Conservation (phyloP, 2,797 vertebrate genomes). For the Okamejei kenojei region DNA sequence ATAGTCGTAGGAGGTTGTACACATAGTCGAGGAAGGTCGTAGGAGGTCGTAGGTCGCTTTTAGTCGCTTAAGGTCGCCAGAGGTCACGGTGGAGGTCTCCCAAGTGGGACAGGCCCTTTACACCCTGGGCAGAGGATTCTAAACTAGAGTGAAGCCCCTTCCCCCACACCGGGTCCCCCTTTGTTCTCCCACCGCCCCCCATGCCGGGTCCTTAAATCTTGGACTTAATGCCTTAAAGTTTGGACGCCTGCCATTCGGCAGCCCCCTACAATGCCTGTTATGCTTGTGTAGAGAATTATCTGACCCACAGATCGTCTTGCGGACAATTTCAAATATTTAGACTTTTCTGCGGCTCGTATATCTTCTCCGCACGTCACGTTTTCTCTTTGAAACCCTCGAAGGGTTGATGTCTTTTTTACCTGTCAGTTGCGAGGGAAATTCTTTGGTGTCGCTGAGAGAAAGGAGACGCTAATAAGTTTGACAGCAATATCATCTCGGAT, state of each 20-base stretch:
- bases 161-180: no score
- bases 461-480: not conserved
- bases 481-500: not conserved
- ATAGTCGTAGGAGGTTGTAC: no score
- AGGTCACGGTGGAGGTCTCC: no score
- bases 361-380: not conserved
- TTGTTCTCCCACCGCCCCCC: no score
- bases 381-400: slow-evolving; percentile 6
- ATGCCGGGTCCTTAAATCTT: no score
- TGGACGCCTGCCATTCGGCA: not conserved
- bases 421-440: slow-evolving; percentile 6
- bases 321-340: slow-evolving; percentile 21
- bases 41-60: no score
- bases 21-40: no score
- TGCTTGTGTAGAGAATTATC: not conserved
- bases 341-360: not conserved
- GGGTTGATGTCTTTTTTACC: not conserved
- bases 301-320: not conserved
- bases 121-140: no score
- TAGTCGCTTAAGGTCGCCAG: no score
- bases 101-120: no score
- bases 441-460: not conserved
- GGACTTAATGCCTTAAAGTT: not conserved
- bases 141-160: no score
- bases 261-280: not conserved